Evolutionary conservation across 2,888 invertebrate genomes (phyloP), one percentile per base, ranked within the genome.

Genomic region (Stenoptilia bipunctidactyla): DNA sequence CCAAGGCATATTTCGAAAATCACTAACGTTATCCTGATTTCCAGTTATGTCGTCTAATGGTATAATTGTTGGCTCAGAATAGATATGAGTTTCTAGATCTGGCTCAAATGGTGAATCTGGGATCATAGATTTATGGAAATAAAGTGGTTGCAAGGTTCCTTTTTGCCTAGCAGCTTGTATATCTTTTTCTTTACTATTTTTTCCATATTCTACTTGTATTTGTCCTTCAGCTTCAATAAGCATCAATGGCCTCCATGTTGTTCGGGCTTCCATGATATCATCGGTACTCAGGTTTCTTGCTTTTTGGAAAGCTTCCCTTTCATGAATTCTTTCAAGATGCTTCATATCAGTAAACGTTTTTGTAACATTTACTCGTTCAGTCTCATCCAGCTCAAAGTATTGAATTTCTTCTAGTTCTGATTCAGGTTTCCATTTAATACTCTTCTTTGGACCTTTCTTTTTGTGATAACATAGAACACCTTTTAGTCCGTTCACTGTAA

Each of bases 341-440:
- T 94, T 94, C 92, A 96, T 92, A 58, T 96, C 96, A 27, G 90
- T 92, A 72, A 97, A 97, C 25, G 88, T 92, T 72, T 91, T 94
- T 2, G 91, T 96, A 1, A 98, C 97, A 75, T 98, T 98, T 1
- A 96, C 94, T 60, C 98, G 88, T 76, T 98, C 98, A 12, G 93
- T 96, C 75, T 97, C 97, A 71, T 98, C 97, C 51, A 97, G 77
- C 69, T 97, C 97, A 70, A 98, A 98, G 73, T 90, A 97, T 55
- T 92, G 90, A 42, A 95, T 86, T 57, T 93, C 90, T 54, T 92
- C 92, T 25, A 98, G 79, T 49, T 92, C 89, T 4, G 87, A 74
- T 43, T 96, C 95, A 2, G 90, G 87, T 58, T 91, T 92, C 92
- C 95, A 97, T 59, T 89, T 89, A 3, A 93, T 87, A 51, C 89